phyloP scores from a whole-genome alignment of 37 sponge, comb jelly and placozoan genomes.

The Aplysina aerophoba region DNA sequence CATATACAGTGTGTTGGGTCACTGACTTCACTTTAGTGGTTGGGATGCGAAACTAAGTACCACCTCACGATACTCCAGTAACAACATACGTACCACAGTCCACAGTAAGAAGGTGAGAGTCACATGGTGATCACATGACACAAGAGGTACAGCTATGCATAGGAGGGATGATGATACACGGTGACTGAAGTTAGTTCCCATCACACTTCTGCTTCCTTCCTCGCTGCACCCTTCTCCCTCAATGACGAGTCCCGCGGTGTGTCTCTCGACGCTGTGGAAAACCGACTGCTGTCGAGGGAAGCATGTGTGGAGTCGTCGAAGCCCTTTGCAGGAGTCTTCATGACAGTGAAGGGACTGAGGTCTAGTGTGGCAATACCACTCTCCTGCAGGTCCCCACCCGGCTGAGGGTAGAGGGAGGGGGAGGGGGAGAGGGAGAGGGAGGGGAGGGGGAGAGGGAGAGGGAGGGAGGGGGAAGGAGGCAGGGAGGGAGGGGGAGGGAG shows the following conservation, averaged over 20 bases:
- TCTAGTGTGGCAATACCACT: constrained; percentile 33
- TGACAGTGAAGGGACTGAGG: not conserved
- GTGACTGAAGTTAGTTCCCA: not conserved
- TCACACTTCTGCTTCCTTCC: not conserved
- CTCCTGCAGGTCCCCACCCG: constrained; percentile 14
- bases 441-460: too few relatives aligned
- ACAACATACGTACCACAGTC: too few relatives aligned
- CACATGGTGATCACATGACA: too few relatives aligned
- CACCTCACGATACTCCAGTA: too few relatives aligned
- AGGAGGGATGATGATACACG: too few relatives aligned
- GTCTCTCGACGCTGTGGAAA: not conserved
- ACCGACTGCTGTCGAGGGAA: not conserved
- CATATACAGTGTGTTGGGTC: too few relatives aligned
- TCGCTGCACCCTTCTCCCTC: too few relatives aligned
- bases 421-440: not conserved
- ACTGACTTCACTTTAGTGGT: too few relatives aligned
- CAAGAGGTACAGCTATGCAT: too few relatives aligned
- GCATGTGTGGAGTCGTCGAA: not conserved
- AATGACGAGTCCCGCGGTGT: not conserved
- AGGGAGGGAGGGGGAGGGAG: not conserved
- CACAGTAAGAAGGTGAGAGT: too few relatives aligned
- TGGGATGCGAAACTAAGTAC: too few relatives aligned
- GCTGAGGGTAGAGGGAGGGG: not conserved
- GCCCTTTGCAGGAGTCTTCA: not conserved
- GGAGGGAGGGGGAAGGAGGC: not conserved